Evolutionary conservation across 2,888 invertebrate species (phyloP).

Genomic region (Julus scandinavius): DNA sequence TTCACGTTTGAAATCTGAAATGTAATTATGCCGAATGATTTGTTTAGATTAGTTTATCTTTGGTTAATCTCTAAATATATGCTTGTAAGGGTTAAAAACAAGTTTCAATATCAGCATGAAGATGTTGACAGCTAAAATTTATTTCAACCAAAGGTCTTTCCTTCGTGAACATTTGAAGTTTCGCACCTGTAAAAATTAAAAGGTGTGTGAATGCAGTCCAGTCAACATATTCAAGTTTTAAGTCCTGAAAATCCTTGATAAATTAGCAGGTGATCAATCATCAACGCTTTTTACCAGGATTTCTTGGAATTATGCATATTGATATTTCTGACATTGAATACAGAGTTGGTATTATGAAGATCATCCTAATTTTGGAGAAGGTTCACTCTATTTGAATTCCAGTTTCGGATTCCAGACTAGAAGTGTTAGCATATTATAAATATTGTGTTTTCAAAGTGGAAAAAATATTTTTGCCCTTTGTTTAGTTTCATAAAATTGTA

Average conservation of each 20-base stretch:
- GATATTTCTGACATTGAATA: neutral
- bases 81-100: neutral
- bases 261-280: neutral
- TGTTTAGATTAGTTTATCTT: neutral
- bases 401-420: neutral
- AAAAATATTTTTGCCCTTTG: too few relatives aligned
- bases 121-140: neutral
- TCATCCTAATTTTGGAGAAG: neutral
- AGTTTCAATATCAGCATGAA: neutral
- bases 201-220: neutral
- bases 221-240: neutral
- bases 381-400: neutral
- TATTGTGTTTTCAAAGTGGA: neutral
- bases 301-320: neutral
- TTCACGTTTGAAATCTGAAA: neutral
- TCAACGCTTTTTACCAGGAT: neutral
- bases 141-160: neutral
- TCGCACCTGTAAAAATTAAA: neutral
- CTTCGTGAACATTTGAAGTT: neutral
- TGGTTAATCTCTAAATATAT: neutral
- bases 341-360: neutral
- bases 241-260: neutral
- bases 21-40: neutral
- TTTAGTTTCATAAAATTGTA: neutral
- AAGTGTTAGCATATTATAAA: neutral